A percentile compares a stretch with the other conserved stretches of the same genome.
Conservation (phyloP, 2,797 vertebrate genomes). For the Spea hammondii region DNA sequence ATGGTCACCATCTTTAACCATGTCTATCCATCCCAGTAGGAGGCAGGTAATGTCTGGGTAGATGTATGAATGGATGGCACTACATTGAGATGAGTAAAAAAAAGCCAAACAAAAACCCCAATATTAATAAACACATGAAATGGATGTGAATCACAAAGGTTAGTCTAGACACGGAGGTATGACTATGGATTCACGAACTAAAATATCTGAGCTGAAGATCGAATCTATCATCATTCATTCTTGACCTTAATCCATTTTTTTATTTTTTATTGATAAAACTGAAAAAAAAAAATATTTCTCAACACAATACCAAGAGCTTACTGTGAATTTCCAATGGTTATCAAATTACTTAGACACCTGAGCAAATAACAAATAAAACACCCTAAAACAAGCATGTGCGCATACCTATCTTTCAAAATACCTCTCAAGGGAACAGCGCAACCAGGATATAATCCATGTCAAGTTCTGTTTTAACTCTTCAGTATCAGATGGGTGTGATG, state of each 20-base stretch:
- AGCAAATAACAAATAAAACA: conserved; percentile 50
- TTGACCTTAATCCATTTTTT: background rate
- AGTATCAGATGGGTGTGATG: too few species aligned
- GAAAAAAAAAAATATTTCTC: conserved; percentile 21
- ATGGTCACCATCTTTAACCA: too few species aligned
- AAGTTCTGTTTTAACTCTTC: background rate
- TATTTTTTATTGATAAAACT: too few species aligned
- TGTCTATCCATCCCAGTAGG: too few species aligned
- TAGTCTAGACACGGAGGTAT: too few species aligned
- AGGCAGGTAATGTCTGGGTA: too few species aligned
- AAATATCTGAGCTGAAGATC: background rate
- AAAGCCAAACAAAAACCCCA: too few species aligned
- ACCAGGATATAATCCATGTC: conserved; percentile 24
- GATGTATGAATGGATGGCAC: too few species aligned
- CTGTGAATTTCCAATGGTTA: conserved; percentile 39
- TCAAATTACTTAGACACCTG: conserved; percentile 37
- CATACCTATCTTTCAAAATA: conserved; percentile 35
- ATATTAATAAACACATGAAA: too few species aligned
- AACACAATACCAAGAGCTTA: conserved; percentile 15
- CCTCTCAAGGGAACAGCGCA: conserved; percentile 11
- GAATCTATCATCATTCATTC: background rate
- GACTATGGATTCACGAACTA: too few species aligned
- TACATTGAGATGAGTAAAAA: too few species aligned
- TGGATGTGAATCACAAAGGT: too few species aligned
- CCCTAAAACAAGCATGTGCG: conserved; percentile 47